Percentiles rank a stretch among this genome's conserved stretches.
phyloP scores from a whole-genome alignment of 2,797 vertebrate species.

The Chromobotia macracanthus region DNA sequence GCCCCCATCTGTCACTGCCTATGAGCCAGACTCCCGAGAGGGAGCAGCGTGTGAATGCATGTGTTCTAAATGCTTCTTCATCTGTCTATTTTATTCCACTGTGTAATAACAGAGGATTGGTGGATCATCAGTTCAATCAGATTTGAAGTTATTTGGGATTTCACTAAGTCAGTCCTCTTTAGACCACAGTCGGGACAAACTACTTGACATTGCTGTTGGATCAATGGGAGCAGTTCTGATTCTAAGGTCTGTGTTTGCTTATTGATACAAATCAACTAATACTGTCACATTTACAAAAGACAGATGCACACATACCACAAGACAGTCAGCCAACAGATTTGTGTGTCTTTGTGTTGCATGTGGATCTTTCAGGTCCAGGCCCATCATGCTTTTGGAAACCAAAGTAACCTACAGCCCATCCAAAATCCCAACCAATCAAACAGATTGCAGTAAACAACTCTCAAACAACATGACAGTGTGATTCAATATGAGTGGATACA shows the following conservation, averaged over 20 bases:
- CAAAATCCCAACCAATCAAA: constrained; percentile 68
- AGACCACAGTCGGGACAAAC: constrained; percentile 75
- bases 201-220: constrained; percentile 81
- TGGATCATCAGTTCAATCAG: constrained; percentile 63
- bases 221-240: constrained; percentile 75
- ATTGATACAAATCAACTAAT: background rate
- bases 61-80: too few species aligned
- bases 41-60: too few species aligned
- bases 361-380: constrained; percentile 75
- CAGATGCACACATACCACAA: background rate
- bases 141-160: constrained; percentile 78
- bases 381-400: constrained; percentile 72
- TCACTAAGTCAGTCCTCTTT: constrained; percentile 75
- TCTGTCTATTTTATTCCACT: background rate
- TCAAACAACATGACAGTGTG: constrained; percentile 61
- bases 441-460: constrained; percentile 54
- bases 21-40: too few species aligned
- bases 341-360: constrained; percentile 6
- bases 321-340: background rate
- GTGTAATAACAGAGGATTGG: constrained; percentile 68
- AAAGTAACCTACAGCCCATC: constrained; percentile 60
- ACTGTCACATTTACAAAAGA: background rate
- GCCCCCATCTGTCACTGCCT: too few species aligned
- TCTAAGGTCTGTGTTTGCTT: constrained; percentile 74
- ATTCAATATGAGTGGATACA: constrained; percentile 65